Base-by-base conservation (phyloP, 2,888 invertebrate genomes). In the Byasa hedistus region DNA sequence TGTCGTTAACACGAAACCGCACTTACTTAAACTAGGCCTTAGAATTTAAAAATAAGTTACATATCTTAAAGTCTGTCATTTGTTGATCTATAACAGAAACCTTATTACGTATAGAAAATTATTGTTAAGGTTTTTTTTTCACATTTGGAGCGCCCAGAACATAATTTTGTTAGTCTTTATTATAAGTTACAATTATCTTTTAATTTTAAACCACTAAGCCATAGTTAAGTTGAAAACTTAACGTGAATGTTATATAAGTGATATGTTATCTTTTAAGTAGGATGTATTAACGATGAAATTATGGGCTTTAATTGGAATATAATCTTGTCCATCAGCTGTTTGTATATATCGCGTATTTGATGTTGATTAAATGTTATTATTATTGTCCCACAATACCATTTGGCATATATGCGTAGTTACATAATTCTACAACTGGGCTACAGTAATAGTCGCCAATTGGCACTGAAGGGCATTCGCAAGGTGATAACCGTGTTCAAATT, bases 381-480 rank as follows among this genome's bases (percentile, higher is more conserved):
- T 48, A n/a, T n/a, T 19, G 48, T 5, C 1, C 12, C 19, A 48
- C 48, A 48, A 48, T 48, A 48, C 5, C 52, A 21, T 10, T 54
- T 54, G 22, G 52, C 23, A 54, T 22, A 15, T 54, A n/a, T 54
- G 22, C 22, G 52, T 8, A 21, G 56, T 62, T 62, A 12, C 56
- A 22, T 39, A 61, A 55, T 55, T 54, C 52, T 22, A 55, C 24
- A n/a, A 61, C 58, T 39, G 44, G 39, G 39, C 23, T 36, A 36
- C 36, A 54, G 55, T 56, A 62, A 56, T 62, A 56, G 19, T 44
- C 39, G 62, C 62, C 62, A 62, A 62, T 62, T 62, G 62, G 21
- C 36, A 22, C 24, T 48, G 62, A 62, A 62, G 62, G 56, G 56
- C 62, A 55, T 62, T 56, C 56, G 44, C 62, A 62, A 62, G 62